Conservation (phyloP, 2,797 vertebrate genomes). For the Sitta carolinensis region DNA sequence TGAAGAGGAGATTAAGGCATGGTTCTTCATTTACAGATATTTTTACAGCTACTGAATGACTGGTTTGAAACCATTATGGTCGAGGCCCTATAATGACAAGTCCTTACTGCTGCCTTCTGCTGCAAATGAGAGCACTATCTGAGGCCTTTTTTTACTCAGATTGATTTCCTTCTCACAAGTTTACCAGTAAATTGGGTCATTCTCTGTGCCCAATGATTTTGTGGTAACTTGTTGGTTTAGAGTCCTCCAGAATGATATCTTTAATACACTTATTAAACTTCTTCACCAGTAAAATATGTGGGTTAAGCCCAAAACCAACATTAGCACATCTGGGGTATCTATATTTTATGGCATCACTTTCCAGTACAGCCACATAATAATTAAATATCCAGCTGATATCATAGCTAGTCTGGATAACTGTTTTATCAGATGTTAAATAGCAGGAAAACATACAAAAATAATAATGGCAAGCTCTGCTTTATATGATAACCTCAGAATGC, state of each 20-base stretch:
- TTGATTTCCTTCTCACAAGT: neutral
- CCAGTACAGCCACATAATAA: neutral
- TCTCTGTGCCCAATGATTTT: neutral
- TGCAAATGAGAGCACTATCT: neutral
- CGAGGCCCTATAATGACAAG: neutral
- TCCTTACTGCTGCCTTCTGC: neutral
- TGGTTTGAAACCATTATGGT: neutral
- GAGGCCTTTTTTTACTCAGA: neutral
- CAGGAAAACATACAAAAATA: slow-evolving; percentile 61
- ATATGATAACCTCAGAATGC: slow-evolving; percentile 31
- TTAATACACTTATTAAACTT: slow-evolving; percentile 37
- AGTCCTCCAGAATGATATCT: neutral
- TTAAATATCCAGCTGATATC: slow-evolving; percentile 54
- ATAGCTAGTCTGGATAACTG: slow-evolving; percentile 53
- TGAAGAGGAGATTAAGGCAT: neutral
- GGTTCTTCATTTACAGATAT: neutral
- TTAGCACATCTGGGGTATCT: slow-evolving; percentile 49
- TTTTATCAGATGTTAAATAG: slow-evolving; percentile 71
- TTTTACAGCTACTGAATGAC: neutral
- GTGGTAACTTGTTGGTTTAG: neutral
- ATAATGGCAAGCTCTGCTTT: neutral
- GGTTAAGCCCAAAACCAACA: slow-evolving; percentile 66
- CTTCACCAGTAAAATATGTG: slow-evolving; percentile 56
- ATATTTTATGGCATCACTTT: slow-evolving; percentile 43
- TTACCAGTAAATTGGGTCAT: neutral